Base-by-base conservation (phyloP, 2,888 invertebrate genomes). In the Octonoba sinensis region DNA sequence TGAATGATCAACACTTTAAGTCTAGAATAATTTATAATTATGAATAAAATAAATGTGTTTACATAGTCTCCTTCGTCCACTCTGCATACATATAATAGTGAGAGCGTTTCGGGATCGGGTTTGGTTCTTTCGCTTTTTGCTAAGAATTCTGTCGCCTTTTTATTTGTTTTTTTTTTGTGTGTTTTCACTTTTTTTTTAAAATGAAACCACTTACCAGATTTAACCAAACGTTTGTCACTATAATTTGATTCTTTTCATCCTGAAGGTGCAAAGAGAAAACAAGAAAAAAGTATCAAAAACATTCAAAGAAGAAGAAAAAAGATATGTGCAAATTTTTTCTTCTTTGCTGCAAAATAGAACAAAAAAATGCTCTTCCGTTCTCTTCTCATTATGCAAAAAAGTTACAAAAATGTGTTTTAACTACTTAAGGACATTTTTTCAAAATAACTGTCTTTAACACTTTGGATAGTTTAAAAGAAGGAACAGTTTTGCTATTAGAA, bases 241-340 rank as follows among this genome's bases (percentile, higher is more conserved):
- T 93, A 91, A 97, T 96, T 93, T 97, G 97, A 91, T 96, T 97
- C 93, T 97, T 98, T 93, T 98, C 98, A 91, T 98, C 97, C 97
- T 98, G 93, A 90, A 91, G 72, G 74, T 74, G 75, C 71, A 77
- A 84, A 78, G 66, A 78, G 77, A 82, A 78, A 74, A 74, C 76
- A 84, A 82, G 66, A 84, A 83, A 78, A 82, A 78, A 82, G 75
- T 65, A 82, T 82, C 82, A 82, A 82, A 82, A 82, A 82, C 74
- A 75, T 75, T 82, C 75, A 70, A 57, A 73, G 73, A 59, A 82
- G 71, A 65, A 57, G 66, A 36, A 73, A 82, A 82, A 76, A 71
- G 22, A 54, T 71, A 71, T 70, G 69, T 71, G 71, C 71, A 71
- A 71, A 13, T 49, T 64, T 36, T 54, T 81, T 67, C 69, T 36